Evolutionary conservation across 53 echinoderm and acorn worm genomes (phyloP).

Genomic region (Luidia sarsii): DNA sequence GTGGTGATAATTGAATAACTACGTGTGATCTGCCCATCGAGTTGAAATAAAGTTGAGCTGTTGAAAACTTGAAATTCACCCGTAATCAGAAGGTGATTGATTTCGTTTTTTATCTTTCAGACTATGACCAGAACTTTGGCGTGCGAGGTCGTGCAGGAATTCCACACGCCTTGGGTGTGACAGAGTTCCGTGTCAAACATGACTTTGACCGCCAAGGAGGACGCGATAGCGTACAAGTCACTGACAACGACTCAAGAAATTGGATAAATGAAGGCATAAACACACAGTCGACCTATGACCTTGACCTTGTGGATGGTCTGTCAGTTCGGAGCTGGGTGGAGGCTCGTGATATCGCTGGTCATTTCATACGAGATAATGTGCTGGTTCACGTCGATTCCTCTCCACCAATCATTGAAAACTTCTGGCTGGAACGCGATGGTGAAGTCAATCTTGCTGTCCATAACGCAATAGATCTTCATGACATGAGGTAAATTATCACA

Average conservation of each 20-base stretch:
- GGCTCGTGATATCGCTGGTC: constrained; percentile 45
- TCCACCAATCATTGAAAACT: constrained; percentile 44
- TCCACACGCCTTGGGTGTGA: constrained; percentile 35
- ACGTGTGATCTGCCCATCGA: too few relatives aligned
- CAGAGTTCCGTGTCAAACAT: constrained; percentile 26
- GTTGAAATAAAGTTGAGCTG: too few relatives aligned
- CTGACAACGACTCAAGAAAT: not conserved
- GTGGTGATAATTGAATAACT: too few relatives aligned
- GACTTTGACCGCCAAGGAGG: constrained; percentile 58
- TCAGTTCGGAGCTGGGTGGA: constrained; percentile 56
- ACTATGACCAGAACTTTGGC: constrained; percentile 52
- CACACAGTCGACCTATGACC: constrained; percentile 37
- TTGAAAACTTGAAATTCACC: too few relatives aligned
- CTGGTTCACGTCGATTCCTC: constrained; percentile 54
- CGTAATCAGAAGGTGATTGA: too few relatives aligned
- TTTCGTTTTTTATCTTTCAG: not conserved
- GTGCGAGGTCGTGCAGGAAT: constrained; percentile 44
- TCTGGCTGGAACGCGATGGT: constrained; percentile 51
- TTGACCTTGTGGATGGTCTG: constrained; percentile 46
- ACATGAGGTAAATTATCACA: constrained; percentile 57
- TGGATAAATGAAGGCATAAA: constrained; percentile 39
- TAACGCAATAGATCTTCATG: constrained; percentile 31
- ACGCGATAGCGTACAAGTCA: not conserved
- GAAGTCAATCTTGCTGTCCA: constrained; percentile 38
- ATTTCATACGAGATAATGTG: constrained; percentile 25